A percentile compares a stretch with the other conserved stretches of the same genome.
These are phyloP conservation scores for Craseonycteris thonglongyai DNA, from an alignment of 2,113 vertebrate genomes.

Conservation along the genomic window DNA sequence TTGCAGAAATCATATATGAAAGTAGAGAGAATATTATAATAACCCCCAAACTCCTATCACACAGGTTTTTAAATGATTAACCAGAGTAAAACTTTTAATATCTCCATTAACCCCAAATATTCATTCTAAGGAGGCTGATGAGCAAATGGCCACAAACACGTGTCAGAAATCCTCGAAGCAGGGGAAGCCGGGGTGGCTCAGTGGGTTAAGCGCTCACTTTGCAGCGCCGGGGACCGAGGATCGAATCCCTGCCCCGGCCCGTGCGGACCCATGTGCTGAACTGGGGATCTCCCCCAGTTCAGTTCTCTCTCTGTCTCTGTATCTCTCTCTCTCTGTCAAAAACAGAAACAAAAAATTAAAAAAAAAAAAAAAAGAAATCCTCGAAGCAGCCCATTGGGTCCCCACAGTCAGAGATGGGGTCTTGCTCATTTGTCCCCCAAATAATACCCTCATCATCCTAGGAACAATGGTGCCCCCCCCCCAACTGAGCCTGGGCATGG, in stretches of 20 bases:
- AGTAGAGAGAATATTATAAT: not conserved
- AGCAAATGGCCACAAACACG: not conserved
- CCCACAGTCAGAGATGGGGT: not conserved
- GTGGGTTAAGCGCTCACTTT: too few relatives aligned
- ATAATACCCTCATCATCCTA: not conserved
- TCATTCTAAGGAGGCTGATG: not conserved
- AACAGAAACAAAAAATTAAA: too few relatives aligned
- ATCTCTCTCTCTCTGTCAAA: too few relatives aligned
- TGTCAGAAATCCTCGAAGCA: not conserved
- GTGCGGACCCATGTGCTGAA: too few relatives aligned
- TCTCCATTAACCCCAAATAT: not conserved
- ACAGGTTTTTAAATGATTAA: not conserved
- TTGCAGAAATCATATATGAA: not conserved
- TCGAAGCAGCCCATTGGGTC: not conserved
- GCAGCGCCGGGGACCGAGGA: too few relatives aligned
- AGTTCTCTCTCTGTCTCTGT: too few relatives aligned
- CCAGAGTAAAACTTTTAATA: not conserved
- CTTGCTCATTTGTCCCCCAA: not conserved
- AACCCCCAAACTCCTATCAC: not conserved
- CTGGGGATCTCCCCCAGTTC: too few relatives aligned
- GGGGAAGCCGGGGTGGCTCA: too few relatives aligned
- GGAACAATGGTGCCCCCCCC: not conserved
- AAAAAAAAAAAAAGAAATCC: too few relatives aligned
- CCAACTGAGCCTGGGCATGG: not conserved
- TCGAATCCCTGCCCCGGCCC: too few relatives aligned